Conservation (phyloP, 2,888 invertebrate species). For the Gasteruption jaculator region DNA sequence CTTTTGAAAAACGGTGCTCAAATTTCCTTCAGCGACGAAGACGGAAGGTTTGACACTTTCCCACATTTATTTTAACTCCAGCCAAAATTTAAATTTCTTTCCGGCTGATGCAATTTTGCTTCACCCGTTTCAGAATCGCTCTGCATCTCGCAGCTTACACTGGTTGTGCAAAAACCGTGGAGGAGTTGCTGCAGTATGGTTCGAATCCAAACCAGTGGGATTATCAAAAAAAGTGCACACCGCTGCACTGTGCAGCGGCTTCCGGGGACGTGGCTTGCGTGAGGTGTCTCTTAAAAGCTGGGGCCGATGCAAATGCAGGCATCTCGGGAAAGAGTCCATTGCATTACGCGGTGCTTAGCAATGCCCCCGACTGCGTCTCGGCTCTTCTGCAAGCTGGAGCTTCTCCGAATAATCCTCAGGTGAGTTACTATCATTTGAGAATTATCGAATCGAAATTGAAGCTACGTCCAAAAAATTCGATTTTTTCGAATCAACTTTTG, state of each 20-base stretch:
- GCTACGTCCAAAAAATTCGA: no score
- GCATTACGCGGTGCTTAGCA: constrained; percentile 79
- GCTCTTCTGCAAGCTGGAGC: constrained; percentile 73
- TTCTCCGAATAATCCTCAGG: constrained; percentile 78
- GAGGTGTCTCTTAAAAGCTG: constrained; percentile 63
- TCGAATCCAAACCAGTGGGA: constrained; percentile 73
- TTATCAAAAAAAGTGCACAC: constrained; percentile 64
- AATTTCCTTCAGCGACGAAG: constrained; percentile 62
- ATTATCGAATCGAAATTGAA: no score
- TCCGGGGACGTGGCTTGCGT: constrained; percentile 61
- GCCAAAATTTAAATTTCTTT: constrained; percentile 1
- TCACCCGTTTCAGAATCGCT: constrained; percentile 54
- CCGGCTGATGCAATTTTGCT: not conserved
- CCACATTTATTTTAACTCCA: not conserved
- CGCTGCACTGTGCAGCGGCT: constrained; percentile 74
- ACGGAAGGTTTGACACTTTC: constrained; percentile 60
- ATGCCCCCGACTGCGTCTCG: constrained; percentile 69
- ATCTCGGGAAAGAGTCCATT: constrained; percentile 66
- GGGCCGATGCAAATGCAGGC: constrained; percentile 79
- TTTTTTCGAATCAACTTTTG: no score
- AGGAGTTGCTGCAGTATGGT: constrained; percentile 64
- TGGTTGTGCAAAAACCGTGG: constrained; percentile 68
- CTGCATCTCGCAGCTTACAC: constrained; percentile 77
- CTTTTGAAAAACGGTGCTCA: constrained; percentile 59
- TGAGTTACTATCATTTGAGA: no score